These are phyloP conservation scores for Plebejus anna DNA, from an alignment of 2,888 invertebrate species.

Conservation along the genomic window DNA sequence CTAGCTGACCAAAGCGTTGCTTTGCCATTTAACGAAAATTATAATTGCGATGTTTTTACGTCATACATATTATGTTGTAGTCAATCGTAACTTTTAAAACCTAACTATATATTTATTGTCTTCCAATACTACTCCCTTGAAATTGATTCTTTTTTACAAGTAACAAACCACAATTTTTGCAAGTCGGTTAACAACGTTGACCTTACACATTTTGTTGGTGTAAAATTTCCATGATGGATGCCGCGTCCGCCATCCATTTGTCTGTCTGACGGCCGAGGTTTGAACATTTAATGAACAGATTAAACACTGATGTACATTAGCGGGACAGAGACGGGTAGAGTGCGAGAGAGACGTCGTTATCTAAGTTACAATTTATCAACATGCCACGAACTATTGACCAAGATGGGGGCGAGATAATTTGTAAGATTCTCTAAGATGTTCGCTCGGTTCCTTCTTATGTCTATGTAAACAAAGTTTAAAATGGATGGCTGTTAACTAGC, in stretches of 20 bases:
- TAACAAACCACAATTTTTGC: no score
- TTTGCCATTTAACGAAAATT: no score
- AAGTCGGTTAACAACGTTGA: background rate
- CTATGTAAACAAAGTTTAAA: no score
- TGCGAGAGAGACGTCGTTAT: background rate
- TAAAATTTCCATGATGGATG: slow-evolving; percentile 7
- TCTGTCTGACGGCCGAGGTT: background rate
- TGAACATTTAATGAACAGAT: slow-evolving; percentile 7
- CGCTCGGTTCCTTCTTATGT: no score
- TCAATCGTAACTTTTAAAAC: no score
- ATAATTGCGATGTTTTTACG: no score
- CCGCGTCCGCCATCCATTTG: background rate
- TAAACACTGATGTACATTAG: background rate
- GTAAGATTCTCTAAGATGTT: background rate
- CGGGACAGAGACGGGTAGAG: background rate
- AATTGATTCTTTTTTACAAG: no score
- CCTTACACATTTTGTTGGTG: background rate
- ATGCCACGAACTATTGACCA: background rate
- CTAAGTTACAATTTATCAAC: background rate
- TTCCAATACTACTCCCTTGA: no score
- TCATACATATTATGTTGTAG: no score
- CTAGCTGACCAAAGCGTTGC: no score
- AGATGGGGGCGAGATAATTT: background rate
- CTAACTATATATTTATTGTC: no score
- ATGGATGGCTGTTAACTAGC: no score